phyloP scores from a whole-genome alignment of 2,113 vertebrate genomes.

The Dipodomys spectabilis region DNA sequence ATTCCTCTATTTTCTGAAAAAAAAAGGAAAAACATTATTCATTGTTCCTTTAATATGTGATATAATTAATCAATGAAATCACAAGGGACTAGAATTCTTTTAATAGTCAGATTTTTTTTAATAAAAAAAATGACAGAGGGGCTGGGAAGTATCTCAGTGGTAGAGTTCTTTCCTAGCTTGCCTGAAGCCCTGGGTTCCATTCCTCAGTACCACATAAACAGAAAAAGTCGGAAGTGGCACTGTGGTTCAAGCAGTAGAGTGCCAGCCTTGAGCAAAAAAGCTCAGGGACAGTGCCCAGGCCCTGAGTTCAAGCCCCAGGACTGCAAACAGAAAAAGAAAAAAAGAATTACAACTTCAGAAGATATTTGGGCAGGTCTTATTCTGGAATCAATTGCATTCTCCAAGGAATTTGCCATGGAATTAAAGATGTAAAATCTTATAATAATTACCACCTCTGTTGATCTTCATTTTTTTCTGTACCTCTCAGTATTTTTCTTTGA shows the following conservation, averaged over 20 bases:
- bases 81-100: background rate
- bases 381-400: background rate
- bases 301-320: too few relatives aligned
- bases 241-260: too few relatives aligned
- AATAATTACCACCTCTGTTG: background rate
- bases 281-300: too few relatives aligned
- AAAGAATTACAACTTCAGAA: background rate
- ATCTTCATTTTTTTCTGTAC: background rate
- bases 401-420: background rate
- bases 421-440: background rate
- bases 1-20: too few relatives aligned
- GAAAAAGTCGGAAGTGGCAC: too few relatives aligned
- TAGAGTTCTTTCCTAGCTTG: too few relatives aligned
- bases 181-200: too few relatives aligned
- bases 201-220: too few relatives aligned
- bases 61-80: background rate
- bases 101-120: too few relatives aligned
- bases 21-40: background rate
- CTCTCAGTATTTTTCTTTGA: background rate
- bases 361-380: background rate
- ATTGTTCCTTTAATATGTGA: background rate
- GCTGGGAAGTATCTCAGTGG: too few relatives aligned
- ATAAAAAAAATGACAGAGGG: background rate
- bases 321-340: too few relatives aligned
- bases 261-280: too few relatives aligned